Evolutionary conservation across 2,797 vertebrate genomes (phyloP), one percentile per base, ranked within the genome.

Genomic region (Iguana delicatissima): DNA sequence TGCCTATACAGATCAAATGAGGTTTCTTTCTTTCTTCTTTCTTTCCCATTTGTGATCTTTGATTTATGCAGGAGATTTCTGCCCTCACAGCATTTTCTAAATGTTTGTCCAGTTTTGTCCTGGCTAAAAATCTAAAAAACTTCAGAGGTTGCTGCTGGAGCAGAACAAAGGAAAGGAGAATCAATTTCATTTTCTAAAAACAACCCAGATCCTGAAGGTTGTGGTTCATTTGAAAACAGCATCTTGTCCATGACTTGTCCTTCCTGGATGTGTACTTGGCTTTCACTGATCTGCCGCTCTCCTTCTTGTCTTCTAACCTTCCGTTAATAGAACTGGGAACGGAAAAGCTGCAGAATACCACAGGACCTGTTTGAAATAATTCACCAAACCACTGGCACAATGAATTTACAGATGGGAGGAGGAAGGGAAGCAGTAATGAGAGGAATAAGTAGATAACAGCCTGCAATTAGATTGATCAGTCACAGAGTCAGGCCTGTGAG

Each of bases 101-200:
- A 80, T 86, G 79, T 50, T 93, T 74, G 10, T 57, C 16, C 8
- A 84, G 59, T 84, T 89, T 92, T 80, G 0, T 76, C 32, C 76
- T 91, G 55, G 84, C 80, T 72, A 50, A 6, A 74, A 67, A 0
- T 50, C 82, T 85, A 32, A 88, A 29, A 8, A 81, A 84, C 38
- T 50, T 92, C 57, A 79, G 89, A 1, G 1, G 16, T 82, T 79
- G 74, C 29, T 24, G 32, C n/a, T 87, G 73, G 52, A 84, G 86
- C 32, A 91, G 77, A 84, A 94, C 76, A 94, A 94, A 92, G 13
- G 74, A 92, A 62, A 86, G 74, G 92, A 89, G 2, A 94, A 93
- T 89, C 74, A 46, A 67, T 91, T 92, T 93, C 94, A 90, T 89
- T 86, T 72, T 91, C 90, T 91, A 91, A 88, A 91, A 94, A 93